These are phyloP conservation scores for Karalla daura DNA, from an alignment of 2,797 vertebrate genomes.

Conservation along the genomic window DNA sequence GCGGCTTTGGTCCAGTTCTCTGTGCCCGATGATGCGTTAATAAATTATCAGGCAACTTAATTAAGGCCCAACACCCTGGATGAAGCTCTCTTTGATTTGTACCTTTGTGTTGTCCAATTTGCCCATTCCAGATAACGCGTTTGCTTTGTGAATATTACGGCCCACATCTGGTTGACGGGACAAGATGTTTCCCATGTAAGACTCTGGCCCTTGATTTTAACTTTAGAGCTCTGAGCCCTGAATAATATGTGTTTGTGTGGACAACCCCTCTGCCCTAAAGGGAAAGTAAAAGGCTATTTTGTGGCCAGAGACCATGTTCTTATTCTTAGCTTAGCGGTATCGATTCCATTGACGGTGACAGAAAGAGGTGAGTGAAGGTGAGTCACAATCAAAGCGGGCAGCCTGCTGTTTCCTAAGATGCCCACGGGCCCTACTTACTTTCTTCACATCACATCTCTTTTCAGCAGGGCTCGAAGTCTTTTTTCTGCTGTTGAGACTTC, in stretches of 20 bases:
- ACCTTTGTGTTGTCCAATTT: background rate
- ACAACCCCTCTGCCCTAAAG: background rate
- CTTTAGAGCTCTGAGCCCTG: constrained; percentile 1
- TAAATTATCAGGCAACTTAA: constrained; percentile 43
- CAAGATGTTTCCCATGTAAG: too few species aligned
- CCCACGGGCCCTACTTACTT: background rate
- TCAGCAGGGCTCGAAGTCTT: background rate
- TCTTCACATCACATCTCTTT: background rate
- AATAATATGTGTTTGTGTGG: background rate
- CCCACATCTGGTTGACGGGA: background rate
- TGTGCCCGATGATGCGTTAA: constrained; percentile 23
- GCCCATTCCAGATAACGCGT: too few species aligned
- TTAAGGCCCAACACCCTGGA: constrained; percentile 25
- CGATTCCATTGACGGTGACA: constrained; percentile 17
- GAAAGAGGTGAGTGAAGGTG: constrained; percentile 11
- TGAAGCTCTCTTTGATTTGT: constrained; percentile 5
- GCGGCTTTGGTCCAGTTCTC: constrained; percentile 17
- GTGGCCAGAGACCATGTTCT: background rate
- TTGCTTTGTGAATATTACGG: background rate
- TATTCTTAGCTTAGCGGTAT: constrained; percentile 10
- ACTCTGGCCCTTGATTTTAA: background rate
- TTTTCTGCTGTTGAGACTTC: background rate
- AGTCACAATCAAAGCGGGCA: constrained; percentile 13
- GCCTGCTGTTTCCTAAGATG: background rate
- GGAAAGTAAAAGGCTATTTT: background rate